Evolutionary conservation across 2,888 invertebrate species (phyloP), one percentile per base, ranked within the genome.

Genomic region (Augiades crinisus): DNA sequence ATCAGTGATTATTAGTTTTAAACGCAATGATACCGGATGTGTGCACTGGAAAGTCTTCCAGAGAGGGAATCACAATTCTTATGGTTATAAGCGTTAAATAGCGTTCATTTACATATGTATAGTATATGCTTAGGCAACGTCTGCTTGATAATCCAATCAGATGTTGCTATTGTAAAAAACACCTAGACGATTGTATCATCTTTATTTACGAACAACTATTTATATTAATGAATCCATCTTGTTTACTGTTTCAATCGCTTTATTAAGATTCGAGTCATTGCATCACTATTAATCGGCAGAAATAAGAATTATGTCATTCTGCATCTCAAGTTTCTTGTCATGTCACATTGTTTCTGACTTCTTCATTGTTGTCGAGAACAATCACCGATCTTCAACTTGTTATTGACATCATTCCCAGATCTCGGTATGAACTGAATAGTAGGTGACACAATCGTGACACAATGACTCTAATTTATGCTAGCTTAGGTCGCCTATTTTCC

Each of bases 361-460:
- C 8, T 45, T 19, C 38, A 45, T 51, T 51, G 44, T 44, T 45
- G 30, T 5, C 10, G 17, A 45, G 38, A 45, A 51, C 44, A 51
- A 51, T 51, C 37, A 45, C 37, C 51, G 38, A 38, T 51, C 51
- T 51, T 45, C 44, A 51, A 51, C 44, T 51, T 51, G 51, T 31
- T 51, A 51, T 51, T 51, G 51, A 51, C 51, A 51, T 51, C 51
- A 51, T 51, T 51, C 44, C 37, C 30, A 36, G 44, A 51, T 51
- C 44, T 44, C 3, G 30, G 12, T 17, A 36, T 51, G 51, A 43
- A 44, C 44, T 51, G 51, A 43, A 44, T 38, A 51, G 38, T 38
- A 31, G 36, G 37, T 37, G 51, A 51, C 51, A 51, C 13, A 31
- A 51, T 46, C 31, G 46, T 53, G 41, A 31, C 47, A 53, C 7